Conservation (phyloP, 2,797 vertebrate species). For the Dicrostonyx torquatus region DNA sequence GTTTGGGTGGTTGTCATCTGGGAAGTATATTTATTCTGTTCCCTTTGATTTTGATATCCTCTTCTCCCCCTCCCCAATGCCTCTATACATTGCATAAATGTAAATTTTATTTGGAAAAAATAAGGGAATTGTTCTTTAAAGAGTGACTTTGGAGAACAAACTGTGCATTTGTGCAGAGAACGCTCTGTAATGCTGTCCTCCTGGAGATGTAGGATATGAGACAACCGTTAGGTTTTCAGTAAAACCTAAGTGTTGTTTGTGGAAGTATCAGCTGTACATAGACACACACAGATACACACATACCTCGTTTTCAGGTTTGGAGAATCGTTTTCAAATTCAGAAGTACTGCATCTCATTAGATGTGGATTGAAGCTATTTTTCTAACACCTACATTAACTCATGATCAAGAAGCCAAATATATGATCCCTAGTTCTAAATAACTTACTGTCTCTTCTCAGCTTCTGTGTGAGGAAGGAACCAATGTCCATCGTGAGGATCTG, state of each 20-base stretch:
- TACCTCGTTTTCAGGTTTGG: background rate
- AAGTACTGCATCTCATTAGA: background rate
- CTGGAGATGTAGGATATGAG: background rate
- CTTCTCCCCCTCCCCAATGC: background rate
- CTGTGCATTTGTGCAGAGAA: background rate
- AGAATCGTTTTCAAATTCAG: conserved; percentile 24
- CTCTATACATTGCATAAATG: conserved; percentile 59
- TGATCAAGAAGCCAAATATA: background rate
- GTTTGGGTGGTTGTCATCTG: conserved; percentile 43
- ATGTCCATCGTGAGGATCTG: background rate
- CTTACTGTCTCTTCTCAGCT: background rate
- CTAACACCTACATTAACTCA: background rate
- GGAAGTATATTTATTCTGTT: conserved; percentile 44
- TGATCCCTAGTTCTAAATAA: conserved; percentile 32
- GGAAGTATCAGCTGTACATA: background rate
- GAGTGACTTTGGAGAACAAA: conserved; percentile 38
- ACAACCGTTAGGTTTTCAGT: background rate
- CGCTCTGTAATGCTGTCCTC: background rate
- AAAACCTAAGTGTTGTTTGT: background rate
- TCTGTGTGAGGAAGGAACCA: background rate
- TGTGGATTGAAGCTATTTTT: background rate
- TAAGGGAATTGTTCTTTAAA: background rate
- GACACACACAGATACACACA: background rate
- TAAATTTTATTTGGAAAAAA: conserved; percentile 56
- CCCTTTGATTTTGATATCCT: conserved; percentile 44